Evolutionary conservation across 1,140 invertebrate species (phyloP), one percentile per base, ranked within the genome.

Genomic region (Micrasema longulum): DNA sequence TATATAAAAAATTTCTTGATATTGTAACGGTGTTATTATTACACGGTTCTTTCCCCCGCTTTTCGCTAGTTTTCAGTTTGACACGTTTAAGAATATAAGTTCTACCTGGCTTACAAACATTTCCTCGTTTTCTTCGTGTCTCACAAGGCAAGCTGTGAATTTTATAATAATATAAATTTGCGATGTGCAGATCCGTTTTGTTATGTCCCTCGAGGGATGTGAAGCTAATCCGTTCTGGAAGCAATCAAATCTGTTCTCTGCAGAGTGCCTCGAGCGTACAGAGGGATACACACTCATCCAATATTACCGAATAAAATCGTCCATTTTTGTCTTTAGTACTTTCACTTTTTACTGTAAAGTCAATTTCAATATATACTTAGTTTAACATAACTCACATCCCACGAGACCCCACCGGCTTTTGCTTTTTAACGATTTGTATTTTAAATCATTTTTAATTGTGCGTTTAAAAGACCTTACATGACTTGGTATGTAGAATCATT

Each of bases 1-100:
- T 68, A 36, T 68, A 48, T 43, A 55, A 50, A 68, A 41, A 55
- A 48, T 41, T 68, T 68, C 50, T 31, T 35, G 47, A 66, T 16
- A 36, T 26, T 66, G 48, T 66, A 52, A 14, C 36, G 16, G 10
- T 60, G 11, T 16, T 43, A 55, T 55, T 53, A 55, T 36, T 26
- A 55, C 11, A 11, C 16, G 16, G 18, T 16, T 48, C 6, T 48
- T 48, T 48, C 16, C 47, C 47, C 16, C 18, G 18, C 6, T 20
- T 22, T 48, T 48, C 16, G 16, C 20, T 48, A 20, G 18, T 48
- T 48, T 48, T 20, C 16, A 11, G 47, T 48, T 48, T 48, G 11
- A 22, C 18, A 20, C 7, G 47, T 31, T 31, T 7, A 31, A 31
- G 2, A 31, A 31, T 31, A 31, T 31, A n/a, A n/a, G n/a, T 31